Evolutionary conservation across 1,140 invertebrate species (phyloP).

Genomic region (Sitobion miscanthi): DNA sequence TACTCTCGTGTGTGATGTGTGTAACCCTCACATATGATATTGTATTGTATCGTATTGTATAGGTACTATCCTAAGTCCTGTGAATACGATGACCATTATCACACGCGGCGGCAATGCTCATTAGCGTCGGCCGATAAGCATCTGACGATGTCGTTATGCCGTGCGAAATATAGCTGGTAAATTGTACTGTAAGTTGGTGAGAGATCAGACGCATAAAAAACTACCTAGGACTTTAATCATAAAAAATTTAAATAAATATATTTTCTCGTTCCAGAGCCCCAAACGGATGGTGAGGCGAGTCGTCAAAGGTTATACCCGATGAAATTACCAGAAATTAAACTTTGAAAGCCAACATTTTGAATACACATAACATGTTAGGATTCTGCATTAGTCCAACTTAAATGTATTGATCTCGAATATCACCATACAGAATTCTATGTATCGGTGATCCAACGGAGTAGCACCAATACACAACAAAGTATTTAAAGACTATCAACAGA

Average conservation of each 20-base stretch:
- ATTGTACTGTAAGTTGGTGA: background rate
- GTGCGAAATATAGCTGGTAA: background rate
- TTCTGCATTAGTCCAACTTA: no score
- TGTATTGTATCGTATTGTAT: background rate
- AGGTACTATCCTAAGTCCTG: background rate
- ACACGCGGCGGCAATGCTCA: background rate
- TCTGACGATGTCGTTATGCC: conserved; percentile 23
- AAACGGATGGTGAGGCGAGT: background rate
- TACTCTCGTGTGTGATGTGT: background rate
- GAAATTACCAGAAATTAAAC: no score
- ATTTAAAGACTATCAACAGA: no score
- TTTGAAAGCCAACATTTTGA: no score
- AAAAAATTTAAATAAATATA: background rate
- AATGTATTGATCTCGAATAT: no score
- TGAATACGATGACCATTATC: background rate
- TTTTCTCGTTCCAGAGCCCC: background rate
- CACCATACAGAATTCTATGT: no score
- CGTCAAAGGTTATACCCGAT: no score
- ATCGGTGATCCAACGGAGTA: no score
- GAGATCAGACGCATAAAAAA: background rate
- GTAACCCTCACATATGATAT: background rate
- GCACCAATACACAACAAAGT: no score
- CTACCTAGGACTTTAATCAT: background rate
- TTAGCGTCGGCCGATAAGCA: conserved; percentile 37
- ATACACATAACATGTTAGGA: no score